Base-by-base conservation (phyloP, 2,888 invertebrate genomes). In the Spicauda simplicius region DNA sequence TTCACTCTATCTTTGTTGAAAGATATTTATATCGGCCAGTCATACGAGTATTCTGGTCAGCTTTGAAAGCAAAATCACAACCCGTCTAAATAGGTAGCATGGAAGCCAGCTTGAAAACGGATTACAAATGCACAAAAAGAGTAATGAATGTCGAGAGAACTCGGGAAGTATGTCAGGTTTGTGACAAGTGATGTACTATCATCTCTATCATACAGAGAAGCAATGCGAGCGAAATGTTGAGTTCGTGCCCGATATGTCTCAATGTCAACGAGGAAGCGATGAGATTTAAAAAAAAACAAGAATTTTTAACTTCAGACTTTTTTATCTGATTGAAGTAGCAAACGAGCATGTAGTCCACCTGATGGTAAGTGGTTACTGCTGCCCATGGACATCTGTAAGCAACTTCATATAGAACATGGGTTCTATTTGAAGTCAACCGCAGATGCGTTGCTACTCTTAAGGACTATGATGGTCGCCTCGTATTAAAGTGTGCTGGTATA, bases 131-230 rank as follows among this genome's bases (percentile, higher is more conserved):
- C 56, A 61, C 56, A 68, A 68, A 56, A 68, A 68, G 62, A 62
- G 52, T 52, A 67, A 67, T 68, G 56, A 67, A 55, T 25, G 61
- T 57, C 25, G 52, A 57, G 56, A 62, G 62, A 61, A 67, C 63
- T 50, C 62, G 56, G 45, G 67, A 68, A 68, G 67, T 68, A 62
- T 68, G 67, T 68, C 67, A 68, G 62, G 62, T 57, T 68, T 62
- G 57, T 62, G 62, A 57, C 50, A 61, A 61, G 62, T 61, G 50
- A 55, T 56, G 60, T 61, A 55, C 59, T 66, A 56, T 61, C 60
- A 50, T 60, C 66, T 55, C 48, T 48, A 48, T 52, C 60, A 59
- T 60, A 52, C 33, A 33, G 33, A 30, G 60, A 18, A 30, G 25
- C 30, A 25, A 18, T 50, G 50, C 16, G 60, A 50, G 59, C 45